Percentiles rank a stretch among this genome's conserved stretches.
These are phyloP conservation scores for Sycophila sp. DNA, from an alignment of 1,140 invertebrate genomes.

Conservation along the genomic window DNA sequence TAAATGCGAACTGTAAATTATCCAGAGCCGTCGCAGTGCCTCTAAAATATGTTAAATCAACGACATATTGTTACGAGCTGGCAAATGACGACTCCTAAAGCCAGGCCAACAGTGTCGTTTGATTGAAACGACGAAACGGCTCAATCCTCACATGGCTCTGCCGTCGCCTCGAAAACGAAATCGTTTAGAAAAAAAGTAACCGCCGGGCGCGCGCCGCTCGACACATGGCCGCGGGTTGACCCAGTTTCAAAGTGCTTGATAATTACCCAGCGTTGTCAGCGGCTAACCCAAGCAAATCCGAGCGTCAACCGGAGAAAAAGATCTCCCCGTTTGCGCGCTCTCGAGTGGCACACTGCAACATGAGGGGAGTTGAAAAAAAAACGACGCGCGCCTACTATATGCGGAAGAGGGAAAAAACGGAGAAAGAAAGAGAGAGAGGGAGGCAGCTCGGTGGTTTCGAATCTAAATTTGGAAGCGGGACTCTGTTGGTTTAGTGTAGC, in stretches of 20 bases:
- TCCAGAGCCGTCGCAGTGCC: background rate
- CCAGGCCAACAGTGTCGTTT: slow-evolving; percentile 10
- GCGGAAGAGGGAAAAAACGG: too few species aligned
- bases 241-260: slow-evolving; percentile 53
- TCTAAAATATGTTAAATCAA: slow-evolving; percentile 15
- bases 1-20: too few species aligned
- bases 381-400: slow-evolving; percentile 9
- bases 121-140: slow-evolving; percentile 1
- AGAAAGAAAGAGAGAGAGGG: slow-evolving; percentile 2
- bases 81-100: background rate
- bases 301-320: slow-evolving; percentile 32
- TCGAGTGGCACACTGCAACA: slow-evolving; percentile 36
- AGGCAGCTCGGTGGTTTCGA: background rate
- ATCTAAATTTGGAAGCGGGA: slow-evolving; percentile 11
- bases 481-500: background rate
- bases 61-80: slow-evolving; percentile 8
- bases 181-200: slow-evolving; percentile 4
- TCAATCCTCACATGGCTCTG: background rate
- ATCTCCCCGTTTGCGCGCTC: slow-evolving; percentile 20
- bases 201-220: background rate
- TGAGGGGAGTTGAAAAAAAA: background rate
- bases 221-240: slow-evolving; percentile 43
- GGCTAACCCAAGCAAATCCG: slow-evolving; percentile 42
- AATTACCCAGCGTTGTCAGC: slow-evolving; percentile 49
- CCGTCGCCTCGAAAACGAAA: slow-evolving; percentile 13